Percentiles rank a stretch among this genome's conserved stretches.
phyloP scores from a whole-genome alignment of 2,113 vertebrate genomes.

The Pionites leucogaster region DNA sequence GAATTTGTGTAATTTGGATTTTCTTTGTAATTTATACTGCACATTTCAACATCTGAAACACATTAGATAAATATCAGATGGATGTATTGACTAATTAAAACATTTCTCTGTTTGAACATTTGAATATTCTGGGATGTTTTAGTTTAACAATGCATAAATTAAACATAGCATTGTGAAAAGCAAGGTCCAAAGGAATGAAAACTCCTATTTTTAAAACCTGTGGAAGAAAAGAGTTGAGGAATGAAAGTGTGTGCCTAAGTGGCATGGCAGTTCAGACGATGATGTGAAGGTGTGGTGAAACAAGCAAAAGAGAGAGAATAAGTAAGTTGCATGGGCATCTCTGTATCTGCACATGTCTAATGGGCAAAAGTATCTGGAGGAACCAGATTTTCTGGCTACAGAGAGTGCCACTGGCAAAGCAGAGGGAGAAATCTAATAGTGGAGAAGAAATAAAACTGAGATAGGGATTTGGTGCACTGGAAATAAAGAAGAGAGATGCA shows the following conservation, averaged over 20 bases:
- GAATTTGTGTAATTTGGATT: constrained; percentile 40
- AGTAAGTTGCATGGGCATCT: background rate
- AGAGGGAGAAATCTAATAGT: constrained; percentile 25
- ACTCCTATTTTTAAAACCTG: background rate
- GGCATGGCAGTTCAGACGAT: background rate
- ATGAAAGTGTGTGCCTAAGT: background rate
- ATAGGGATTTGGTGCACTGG: background rate
- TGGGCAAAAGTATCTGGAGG: background rate
- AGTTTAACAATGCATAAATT: background rate
- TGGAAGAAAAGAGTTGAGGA: background rate
- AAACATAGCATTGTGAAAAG: background rate
- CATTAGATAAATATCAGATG: constrained; percentile 8
- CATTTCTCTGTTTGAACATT: constrained; percentile 2
- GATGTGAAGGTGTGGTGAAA: background rate
- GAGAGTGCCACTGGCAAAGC: background rate
- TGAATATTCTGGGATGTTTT: background rate
- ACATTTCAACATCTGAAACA: constrained; percentile 34
- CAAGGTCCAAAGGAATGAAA: background rate
- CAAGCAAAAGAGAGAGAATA: background rate
- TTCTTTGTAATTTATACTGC: constrained; percentile 34
- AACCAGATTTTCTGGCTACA: background rate
- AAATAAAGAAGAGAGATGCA: constrained; percentile 45
- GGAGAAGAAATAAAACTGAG: constrained; percentile 19
- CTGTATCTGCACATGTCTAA: background rate
- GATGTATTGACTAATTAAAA: constrained; percentile 42